Evolutionary conservation across 2,113 vertebrate species (phyloP), one percentile per base, ranked within the genome.

Genomic region (Rousettus leschenaultii): DNA sequence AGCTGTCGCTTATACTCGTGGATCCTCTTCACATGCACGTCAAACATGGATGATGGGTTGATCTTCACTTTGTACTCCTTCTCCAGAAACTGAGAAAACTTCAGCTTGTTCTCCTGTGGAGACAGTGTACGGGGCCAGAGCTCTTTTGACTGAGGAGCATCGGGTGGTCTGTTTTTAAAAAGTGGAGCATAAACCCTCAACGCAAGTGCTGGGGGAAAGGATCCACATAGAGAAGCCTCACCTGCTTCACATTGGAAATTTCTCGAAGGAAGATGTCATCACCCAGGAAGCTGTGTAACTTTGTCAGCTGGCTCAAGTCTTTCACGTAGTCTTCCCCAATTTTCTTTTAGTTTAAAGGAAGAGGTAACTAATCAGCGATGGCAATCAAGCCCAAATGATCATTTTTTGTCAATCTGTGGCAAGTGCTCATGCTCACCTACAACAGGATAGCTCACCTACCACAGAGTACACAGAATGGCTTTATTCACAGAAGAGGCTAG

Each of bases 1-100:
- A 99, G 98, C 98, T 99, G 99, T 57, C 99, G 98, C 97, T 99
- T 99, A 98, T 99, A 99, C 98, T 99, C 99, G 0, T 99, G 99
- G 97, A 99, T 99, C 93, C 99, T 98, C 97, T 99, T 99, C 96
- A 99, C 99, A 0, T 99, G 99, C 73, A 99, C 99, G 0, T 99
- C 99, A 28, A 99, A 99, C 99, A 99, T 99, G 98, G 99, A 99
- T 22, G 99, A 97, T 0, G 99, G 98, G 98, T 99, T 99, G 95
- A 99, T 99, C 96, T 99, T 99, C 97, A 99, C 99, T 28, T 98
- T 97, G 98, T 99, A 99, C 94, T 99, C 98, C 19, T 98, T 99
- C 98, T 99, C 99, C 98, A 99, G 98, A 98, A 98, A 99, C 90
- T 99, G 99, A 0, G 99, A 98, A 0, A 99, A 99, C 97, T 99